Conservation (phyloP, 1,140 invertebrate species). For the Drosophila obscura region DNA sequence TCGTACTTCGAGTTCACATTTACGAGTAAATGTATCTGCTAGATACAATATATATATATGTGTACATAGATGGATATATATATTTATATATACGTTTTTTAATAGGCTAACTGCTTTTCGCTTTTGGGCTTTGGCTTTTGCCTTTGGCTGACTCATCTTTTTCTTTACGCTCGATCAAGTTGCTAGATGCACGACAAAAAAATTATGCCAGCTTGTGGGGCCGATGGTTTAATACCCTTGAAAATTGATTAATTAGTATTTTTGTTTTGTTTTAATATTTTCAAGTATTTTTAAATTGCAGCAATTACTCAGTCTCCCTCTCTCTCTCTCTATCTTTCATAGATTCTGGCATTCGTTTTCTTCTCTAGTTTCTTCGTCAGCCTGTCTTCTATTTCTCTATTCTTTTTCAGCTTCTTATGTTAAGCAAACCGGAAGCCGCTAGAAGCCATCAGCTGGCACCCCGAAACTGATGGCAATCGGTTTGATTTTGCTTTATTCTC, state of each 20-base stretch:
- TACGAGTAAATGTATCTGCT: constrained; percentile 25
- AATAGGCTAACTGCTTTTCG: constrained; percentile 74
- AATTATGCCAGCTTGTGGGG: not conserved
- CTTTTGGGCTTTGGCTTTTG: constrained; percentile 24
- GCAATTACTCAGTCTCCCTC: too few relatives aligned
- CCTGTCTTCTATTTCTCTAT: too few relatives aligned
- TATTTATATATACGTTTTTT: constrained; percentile 16
- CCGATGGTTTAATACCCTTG: too few relatives aligned
- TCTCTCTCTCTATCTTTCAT: too few relatives aligned
- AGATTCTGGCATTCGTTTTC: too few relatives aligned
- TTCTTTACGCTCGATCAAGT: constrained; percentile 68
- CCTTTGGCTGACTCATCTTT: constrained; percentile 75
- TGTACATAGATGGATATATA: constrained; percentile 29
- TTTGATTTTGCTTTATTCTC: constrained; percentile 12
- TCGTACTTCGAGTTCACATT: constrained; percentile 9
- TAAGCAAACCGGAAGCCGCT: not conserved
- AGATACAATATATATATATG: constrained; percentile 24
- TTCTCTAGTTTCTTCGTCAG: too few relatives aligned
- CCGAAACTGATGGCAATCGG: constrained; percentile 34
- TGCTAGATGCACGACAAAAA: constrained; percentile 28
- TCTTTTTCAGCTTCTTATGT: too few relatives aligned
- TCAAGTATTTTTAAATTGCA: too few relatives aligned
- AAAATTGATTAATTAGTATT: too few relatives aligned
- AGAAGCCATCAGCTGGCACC: not conserved
- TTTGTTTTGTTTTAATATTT: too few relatives aligned